Base-by-base conservation (phyloP, 2,113 vertebrate genomes). In the Otus sunia region DNA sequence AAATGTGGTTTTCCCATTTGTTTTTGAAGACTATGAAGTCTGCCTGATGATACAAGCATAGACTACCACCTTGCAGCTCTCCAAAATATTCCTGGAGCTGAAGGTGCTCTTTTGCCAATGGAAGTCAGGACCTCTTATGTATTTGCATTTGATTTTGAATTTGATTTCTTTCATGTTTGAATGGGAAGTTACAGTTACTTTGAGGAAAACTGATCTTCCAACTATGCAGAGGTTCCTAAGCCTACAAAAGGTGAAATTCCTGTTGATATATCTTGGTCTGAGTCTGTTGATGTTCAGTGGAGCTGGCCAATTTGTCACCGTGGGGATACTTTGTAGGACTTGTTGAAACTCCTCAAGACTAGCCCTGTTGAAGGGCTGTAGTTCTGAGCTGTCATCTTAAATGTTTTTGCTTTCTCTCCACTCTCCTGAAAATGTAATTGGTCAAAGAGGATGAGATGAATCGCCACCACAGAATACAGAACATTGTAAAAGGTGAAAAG, bases 151-250 rank as follows among this genome's bases (percentile, higher is more conserved):
- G 68, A 53, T 30, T 95, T 77, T 62, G 21, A 72, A 49, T 74
- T 90, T 76, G 1, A 56, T 89, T 94, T 87, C 34, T 95, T 55
- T 59, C 15, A 34, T 15, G 15, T 84, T 81, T 92, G 47, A 79
- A 55, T 71, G 39, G 52, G 47, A 87, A 68, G 71, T 80, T 87
- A 43, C 37, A 49, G 36, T 50, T 93, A 36, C 43, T 92, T 71
- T 30, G 66, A 53, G 66, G 81, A 91, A 63, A 96, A 43, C 14
- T 59, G 18, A n/a, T 74, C 34, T 85, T 85, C 55, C 32, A 36
- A 58, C 53, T 60, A 27, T 25, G 26, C 22, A 39, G 58, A 59
- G 27, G 47, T 92, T 94, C 74, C 68, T 81, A 83, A 76, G 45
- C 21, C 78, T 73, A 12, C 27, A 60, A 34, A 67, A 92, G 43